phyloP scores from a whole-genome alignment of 1,140 invertebrate genomes.

The Habropoda laboriosa region DNA sequence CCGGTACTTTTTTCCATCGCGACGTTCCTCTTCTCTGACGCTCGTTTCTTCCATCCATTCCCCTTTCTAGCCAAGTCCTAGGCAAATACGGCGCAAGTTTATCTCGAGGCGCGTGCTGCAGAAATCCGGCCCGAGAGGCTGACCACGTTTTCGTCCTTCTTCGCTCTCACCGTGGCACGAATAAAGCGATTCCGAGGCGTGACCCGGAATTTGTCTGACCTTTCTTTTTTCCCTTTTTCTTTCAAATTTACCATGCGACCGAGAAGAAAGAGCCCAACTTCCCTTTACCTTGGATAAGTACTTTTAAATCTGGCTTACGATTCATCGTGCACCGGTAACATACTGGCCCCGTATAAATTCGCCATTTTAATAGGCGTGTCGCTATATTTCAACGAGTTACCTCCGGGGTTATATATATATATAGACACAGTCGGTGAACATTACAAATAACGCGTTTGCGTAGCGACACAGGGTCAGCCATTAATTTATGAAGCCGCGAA shows the following conservation, averaged over 20 bases:
- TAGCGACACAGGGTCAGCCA: neutral
- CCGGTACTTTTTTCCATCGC: too few relatives aligned
- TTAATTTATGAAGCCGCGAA: conserved; percentile 37
- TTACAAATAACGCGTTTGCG: conserved; percentile 31
- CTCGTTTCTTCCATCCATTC: conserved; percentile 34
- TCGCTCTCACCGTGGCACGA: neutral
- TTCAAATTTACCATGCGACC: conserved; percentile 22
- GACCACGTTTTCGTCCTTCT: conserved; percentile 39
- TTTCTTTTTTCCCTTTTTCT: too few relatives aligned
- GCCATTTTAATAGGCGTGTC: conserved; percentile 26
- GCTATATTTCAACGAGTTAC: conserved; percentile 18
- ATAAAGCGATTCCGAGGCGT: conserved; percentile 55
- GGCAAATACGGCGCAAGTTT: conserved; percentile 60
- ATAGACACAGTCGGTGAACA: neutral
- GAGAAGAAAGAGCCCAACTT: neutral
- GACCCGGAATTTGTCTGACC: conserved; percentile 61
- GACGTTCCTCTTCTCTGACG: conserved; percentile 30
- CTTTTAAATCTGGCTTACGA: conserved; percentile 45
- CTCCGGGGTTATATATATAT: neutral
- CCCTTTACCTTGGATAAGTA: conserved; percentile 19
- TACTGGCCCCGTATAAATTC: conserved; percentile 34
- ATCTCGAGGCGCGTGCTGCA: conserved; percentile 31
- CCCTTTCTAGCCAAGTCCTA: conserved; percentile 44
- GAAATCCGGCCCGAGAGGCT: conserved; percentile 31
- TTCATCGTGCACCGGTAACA: neutral